Conservation (phyloP, 1,140 invertebrate genomes). For the Varroa destructor region DNA sequence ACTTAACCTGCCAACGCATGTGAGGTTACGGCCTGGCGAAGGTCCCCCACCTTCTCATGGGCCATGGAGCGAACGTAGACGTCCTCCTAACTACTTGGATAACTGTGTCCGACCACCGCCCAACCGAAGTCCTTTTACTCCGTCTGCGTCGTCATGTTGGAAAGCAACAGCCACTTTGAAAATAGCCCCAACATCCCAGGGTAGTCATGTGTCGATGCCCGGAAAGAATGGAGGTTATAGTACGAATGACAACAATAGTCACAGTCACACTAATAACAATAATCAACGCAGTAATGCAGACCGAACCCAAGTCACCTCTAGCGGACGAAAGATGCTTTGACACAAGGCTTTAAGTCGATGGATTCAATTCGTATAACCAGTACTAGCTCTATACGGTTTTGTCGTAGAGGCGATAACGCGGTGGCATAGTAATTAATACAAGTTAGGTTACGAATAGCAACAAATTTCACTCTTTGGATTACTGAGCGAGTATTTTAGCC, state of each 20-base stretch:
- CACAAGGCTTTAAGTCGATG: conserved; percentile 21
- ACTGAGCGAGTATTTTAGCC: no score
- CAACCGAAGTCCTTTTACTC: conserved; percentile 19
- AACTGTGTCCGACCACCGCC: conserved; percentile 24
- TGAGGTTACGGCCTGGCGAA: conserved; percentile 4
- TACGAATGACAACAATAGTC: not conserved
- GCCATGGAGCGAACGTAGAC: not conserved
- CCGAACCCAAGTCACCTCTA: not conserved
- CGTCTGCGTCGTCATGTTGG: not conserved
- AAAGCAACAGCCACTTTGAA: not conserved
- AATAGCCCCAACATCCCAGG: conserved; percentile 1
- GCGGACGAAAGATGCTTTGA: conserved; percentile 8
- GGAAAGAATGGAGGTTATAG: not conserved
- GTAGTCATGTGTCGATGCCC: no score
- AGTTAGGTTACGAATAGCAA: no score
- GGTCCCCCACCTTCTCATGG: not conserved
- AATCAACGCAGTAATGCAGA: not conserved
- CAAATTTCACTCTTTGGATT: no score
- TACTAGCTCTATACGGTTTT: not conserved
- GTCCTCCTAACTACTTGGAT: not conserved
- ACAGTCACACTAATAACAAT: not conserved
- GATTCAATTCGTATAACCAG: conserved; percentile 7
- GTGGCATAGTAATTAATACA: no score
- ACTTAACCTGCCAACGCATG: not conserved
- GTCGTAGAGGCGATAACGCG: no score